Evolutionary conservation across 1,140 invertebrate genomes (phyloP).

Genomic region (Pogonomyrmex californicus): DNA sequence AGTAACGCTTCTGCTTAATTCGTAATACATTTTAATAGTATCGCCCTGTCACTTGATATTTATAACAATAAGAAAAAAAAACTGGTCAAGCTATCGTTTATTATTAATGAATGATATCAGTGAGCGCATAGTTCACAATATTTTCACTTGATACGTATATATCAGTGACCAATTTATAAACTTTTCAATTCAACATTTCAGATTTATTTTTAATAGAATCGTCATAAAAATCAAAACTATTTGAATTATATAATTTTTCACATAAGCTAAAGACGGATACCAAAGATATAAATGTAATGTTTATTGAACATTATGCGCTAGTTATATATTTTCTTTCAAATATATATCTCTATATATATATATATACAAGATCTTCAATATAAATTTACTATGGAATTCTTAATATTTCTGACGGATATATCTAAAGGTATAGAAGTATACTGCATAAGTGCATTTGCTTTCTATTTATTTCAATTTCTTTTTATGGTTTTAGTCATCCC

Average conservation of each 20-base stretch:
- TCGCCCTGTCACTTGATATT: conserved; percentile 51
- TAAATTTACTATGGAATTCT: conserved; percentile 71
- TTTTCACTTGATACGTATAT: conserved; percentile 37
- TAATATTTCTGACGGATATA: conserved; percentile 64
- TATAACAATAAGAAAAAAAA: conserved; percentile 49
- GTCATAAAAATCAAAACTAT: conserved; percentile 69
- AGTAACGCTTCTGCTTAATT: conserved; percentile 83
- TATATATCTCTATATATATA: conserved; percentile 62
- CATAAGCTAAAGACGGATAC: conserved; percentile 63
- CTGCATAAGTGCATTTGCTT: conserved; percentile 43
- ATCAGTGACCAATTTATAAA: conserved; percentile 42
- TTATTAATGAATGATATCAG: conserved; percentile 27
- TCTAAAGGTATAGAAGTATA: conserved; percentile 55
- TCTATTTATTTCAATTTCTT: conserved; percentile 52
- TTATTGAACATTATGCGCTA: conserved; percentile 67
- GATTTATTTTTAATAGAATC: conserved; percentile 51
- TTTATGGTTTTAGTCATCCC: conserved; percentile 36
- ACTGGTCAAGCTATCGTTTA: conserved; percentile 58
- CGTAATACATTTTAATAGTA: conserved; percentile 46
- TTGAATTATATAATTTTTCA: conserved; percentile 66
- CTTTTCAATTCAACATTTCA: conserved; percentile 65
- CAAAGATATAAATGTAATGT: conserved; percentile 72
- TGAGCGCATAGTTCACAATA: conserved; percentile 22
- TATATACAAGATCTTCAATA: conserved; percentile 59
- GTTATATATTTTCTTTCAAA: conserved; percentile 66